Conservation (phyloP, 2,797 vertebrate species). For the Cheirogaleus major region DNA sequence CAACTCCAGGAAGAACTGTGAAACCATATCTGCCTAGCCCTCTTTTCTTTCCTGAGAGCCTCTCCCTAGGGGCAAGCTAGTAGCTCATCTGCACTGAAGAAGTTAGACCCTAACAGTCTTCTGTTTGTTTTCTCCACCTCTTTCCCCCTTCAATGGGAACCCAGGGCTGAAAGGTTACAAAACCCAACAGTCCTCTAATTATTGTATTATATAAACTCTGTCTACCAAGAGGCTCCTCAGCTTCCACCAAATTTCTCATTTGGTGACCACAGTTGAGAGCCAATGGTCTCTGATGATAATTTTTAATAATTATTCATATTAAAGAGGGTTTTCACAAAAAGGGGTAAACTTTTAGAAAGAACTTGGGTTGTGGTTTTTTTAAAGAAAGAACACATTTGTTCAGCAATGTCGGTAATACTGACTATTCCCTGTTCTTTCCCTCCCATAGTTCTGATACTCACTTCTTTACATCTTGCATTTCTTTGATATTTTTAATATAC, state of each 20-base stretch:
- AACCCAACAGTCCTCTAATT: neutral
- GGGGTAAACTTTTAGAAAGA: neutral
- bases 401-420: neutral
- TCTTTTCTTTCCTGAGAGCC: neutral
- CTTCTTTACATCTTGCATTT: neutral
- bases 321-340: slow-evolving; percentile 29
- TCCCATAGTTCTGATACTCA: neutral
- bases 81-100: neutral
- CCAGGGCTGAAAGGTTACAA: neutral
- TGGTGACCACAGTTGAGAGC: neutral
- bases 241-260: neutral
- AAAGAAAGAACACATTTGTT: neutral
- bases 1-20: neutral
- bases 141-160: neutral
- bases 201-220: neutral
- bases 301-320: neutral
- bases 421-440: neutral
- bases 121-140: neutral
- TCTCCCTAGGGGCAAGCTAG: neutral
- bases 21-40: neutral
- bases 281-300: neutral
- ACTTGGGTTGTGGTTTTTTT: slow-evolving; percentile 5
- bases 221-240: neutral
- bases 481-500: neutral
- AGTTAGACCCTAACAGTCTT: neutral